phyloP scores from a whole-genome alignment of 2,113 vertebrate species.

The Corythornis madagascariensis region DNA sequence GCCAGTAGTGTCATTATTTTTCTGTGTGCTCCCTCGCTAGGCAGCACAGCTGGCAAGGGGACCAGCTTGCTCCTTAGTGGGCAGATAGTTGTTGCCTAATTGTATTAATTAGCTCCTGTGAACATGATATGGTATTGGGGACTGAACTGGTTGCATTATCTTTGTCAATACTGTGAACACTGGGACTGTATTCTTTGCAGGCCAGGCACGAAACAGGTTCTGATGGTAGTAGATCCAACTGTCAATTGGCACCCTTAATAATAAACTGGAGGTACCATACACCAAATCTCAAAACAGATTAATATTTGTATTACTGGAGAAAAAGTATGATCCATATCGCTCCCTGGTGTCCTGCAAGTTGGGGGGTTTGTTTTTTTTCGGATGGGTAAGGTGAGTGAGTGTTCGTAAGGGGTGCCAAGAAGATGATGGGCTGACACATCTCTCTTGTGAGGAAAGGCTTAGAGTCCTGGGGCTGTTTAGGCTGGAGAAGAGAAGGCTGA shows the following conservation, averaged over 20 bases:
- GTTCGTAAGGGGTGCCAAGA: too few species aligned
- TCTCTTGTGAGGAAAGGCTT: too few species aligned
- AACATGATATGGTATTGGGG: neutral
- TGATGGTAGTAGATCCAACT: neutral
- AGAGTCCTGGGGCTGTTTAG: too few species aligned
- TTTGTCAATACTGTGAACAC: neutral
- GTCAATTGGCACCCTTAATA: neutral
- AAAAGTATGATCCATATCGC: neutral
- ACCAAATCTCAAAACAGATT: neutral
- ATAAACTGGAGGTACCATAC: neutral
- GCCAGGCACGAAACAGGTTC: neutral
- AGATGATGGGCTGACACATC: too few species aligned
- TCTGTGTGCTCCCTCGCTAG: neutral
- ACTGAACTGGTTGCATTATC: neutral
- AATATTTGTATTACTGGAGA: neutral
- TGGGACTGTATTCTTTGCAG: accelerated
- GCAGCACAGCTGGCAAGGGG: neutral
- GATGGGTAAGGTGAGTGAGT: neutral
- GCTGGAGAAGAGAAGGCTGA: too few species aligned
- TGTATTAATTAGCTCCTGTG: neutral
- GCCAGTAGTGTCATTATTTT: neutral
- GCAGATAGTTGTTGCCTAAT: neutral
- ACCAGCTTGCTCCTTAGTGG: neutral
- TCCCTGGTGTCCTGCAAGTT: neutral
- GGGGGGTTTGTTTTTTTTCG: accelerated